Evolutionary conservation across 2,797 vertebrate species (phyloP), one percentile per base, ranked within the genome.

Genomic region (Sebastes wilsoni): DNA sequence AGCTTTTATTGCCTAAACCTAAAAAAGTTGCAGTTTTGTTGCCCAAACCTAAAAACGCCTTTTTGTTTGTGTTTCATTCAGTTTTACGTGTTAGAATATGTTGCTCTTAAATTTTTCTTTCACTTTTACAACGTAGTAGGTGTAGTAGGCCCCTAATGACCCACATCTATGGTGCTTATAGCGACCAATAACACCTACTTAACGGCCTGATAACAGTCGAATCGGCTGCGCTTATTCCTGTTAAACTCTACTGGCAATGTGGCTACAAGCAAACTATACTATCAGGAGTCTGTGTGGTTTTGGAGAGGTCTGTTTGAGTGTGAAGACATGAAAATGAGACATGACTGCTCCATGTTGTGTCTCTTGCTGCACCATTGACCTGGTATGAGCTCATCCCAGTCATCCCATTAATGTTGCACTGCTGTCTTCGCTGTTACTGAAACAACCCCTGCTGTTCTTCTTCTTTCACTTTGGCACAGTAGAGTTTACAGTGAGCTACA

Each of bases 351-450:
- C 6, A 58, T 38, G 27, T 73, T 42, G 27, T 62, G 55, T 52
- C 60, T 79, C 8, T 72, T 13, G 30, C 8, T 69, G 28, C 28
- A 64, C 11, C 32, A 32, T 52, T 68, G 52, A 69, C 52, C 27
- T 77, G 60, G 32, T 61, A 70, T 55, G 30, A 82, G 66, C 18
- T 61, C 42, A 38, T 79, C 46, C 25, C 18, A 61, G 65, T 77
- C 62, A 67, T 66, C 30, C 36, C 46, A n/a, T 67, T 42, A 38
- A 72, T 30, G 32, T 11, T 46, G 49, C 69, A 34, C 72, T 55
- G 58, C n/a, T 58, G 55, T 69, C 7, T 4, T 58, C 8, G 42
- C 52, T 42, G 59, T 36, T 64, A 10, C 22, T 65, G 36, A 79
- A 81, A 46, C 56, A 68, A 8, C 22, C 32, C 62, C 32, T 62